phyloP scores from a whole-genome alignment of 1,140 invertebrate genomes.

The Lasioglossum baleicum region DNA sequence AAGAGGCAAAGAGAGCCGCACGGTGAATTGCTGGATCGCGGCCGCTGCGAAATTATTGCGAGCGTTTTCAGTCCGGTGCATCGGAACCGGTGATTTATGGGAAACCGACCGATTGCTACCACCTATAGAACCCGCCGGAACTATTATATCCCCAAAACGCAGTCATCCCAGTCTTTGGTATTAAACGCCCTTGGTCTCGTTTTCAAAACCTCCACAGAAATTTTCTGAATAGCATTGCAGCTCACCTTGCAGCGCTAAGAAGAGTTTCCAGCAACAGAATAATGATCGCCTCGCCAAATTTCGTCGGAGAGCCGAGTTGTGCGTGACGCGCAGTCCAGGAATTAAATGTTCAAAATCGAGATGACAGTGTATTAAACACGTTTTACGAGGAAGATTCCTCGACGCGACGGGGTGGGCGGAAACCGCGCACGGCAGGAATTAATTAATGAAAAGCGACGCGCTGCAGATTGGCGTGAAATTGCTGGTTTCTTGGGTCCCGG shows the following conservation, averaged over 20 bases:
- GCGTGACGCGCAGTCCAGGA: slow-evolving; percentile 24
- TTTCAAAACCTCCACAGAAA: too few relatives aligned
- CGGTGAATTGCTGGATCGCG: slow-evolving; percentile 20
- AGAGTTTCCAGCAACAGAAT: neutral
- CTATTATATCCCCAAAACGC: too few relatives aligned
- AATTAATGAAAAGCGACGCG: slow-evolving; percentile 44
- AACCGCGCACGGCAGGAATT: slow-evolving; percentile 25
- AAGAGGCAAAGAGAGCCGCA: too few relatives aligned
- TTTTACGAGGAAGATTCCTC: slow-evolving; percentile 43
- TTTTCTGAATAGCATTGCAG: too few relatives aligned
- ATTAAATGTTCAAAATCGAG: slow-evolving; percentile 37
- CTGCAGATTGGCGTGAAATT: slow-evolving; percentile 48
- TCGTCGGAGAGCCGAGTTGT: neutral
- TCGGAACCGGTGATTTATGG: neutral
- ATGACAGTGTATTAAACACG: slow-evolving; percentile 43
- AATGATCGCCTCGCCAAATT: neutral
- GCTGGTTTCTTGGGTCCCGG: slow-evolving; percentile 6
- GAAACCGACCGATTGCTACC: neutral
- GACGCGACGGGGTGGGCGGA: neutral
- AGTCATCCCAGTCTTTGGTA: too few relatives aligned
- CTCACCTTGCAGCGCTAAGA: too few relatives aligned
- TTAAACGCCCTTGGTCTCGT: too few relatives aligned
- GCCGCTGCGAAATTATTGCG: neutral
- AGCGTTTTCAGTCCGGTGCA: slow-evolving; percentile 24
- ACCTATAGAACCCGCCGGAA: too few relatives aligned